Percentiles rank a stretch among this genome's conserved stretches.
phyloP scores from a whole-genome alignment of 2,797 vertebrate species.

The Parotocinclus haroldoi region DNA sequence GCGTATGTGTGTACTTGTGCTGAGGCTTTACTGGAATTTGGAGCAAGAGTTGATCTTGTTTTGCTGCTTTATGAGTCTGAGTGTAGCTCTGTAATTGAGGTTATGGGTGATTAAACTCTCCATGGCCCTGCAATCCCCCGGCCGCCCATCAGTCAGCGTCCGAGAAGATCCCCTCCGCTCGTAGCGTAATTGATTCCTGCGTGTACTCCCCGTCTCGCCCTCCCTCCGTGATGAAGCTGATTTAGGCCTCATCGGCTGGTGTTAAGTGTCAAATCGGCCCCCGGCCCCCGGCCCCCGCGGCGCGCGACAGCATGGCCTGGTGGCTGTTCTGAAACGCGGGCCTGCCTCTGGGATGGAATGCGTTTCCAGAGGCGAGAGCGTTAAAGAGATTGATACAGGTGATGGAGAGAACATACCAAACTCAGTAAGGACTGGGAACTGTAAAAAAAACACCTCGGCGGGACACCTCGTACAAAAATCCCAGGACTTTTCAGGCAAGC shows the following conservation, averaged over 20 bases:
- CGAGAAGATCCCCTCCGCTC: constrained; percentile 37
- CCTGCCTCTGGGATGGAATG: too few species aligned
- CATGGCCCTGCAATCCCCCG: constrained; percentile 71
- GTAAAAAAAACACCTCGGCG: too few species aligned
- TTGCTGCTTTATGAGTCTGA: constrained; percentile 78
- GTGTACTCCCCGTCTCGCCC: constrained; percentile 24
- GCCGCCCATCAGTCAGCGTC: constrained; percentile 72
- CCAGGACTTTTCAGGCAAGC: too few species aligned
- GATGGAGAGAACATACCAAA: too few species aligned
- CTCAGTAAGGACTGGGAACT: too few species aligned
- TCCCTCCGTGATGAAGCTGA: constrained; percentile 25
- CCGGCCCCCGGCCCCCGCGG: too few species aligned
- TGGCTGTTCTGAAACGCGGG: too few species aligned
- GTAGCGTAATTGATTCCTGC: constrained; percentile 46
- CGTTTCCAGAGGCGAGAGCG: too few species aligned
- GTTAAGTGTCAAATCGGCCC: constrained; percentile 28
- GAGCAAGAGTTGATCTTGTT: constrained; percentile 76
- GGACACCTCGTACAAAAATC: too few species aligned
- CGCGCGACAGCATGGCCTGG: too few species aligned
- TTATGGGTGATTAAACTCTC: constrained; percentile 85
- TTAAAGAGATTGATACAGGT: too few species aligned
- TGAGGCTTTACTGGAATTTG: constrained; percentile 72
- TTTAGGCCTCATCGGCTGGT: constrained; percentile 32
- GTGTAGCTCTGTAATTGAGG: constrained; percentile 77
- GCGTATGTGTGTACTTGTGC: constrained; percentile 51